Conservation (phyloP, 2,113 vertebrate species). For the Dunckerocampus dactyliophorus region DNA sequence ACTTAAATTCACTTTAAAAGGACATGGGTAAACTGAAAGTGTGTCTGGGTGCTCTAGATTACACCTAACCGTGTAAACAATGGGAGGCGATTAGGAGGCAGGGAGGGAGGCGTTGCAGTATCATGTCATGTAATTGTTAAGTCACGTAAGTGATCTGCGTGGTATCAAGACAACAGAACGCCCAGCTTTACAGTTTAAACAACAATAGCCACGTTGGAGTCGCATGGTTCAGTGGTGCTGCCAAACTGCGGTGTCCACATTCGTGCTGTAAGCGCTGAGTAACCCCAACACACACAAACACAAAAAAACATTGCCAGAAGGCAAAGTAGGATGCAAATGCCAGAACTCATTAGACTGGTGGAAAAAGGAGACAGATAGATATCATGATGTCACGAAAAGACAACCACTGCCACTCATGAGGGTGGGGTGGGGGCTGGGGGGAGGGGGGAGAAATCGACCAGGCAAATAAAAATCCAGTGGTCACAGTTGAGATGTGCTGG, state of each 20-base stretch:
- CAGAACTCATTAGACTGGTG: conserved; percentile 16
- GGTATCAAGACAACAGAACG: conserved; percentile 27
- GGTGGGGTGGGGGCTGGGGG: no score
- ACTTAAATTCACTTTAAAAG: neutral
- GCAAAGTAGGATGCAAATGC: conserved; percentile 76
- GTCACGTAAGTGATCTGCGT: conserved; percentile 31
- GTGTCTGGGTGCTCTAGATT: conserved; percentile 6
- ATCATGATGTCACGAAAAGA: conserved; percentile 56
- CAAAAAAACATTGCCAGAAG: conserved; percentile 42
- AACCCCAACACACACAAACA: conserved; percentile 2
- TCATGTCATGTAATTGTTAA: conserved; percentile 29
- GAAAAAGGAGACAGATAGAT: conserved; percentile 56
- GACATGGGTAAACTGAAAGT: neutral
- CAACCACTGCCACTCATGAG: neutral
- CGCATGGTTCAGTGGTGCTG: conserved; percentile 15
- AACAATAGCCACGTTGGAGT: conserved; percentile 22
- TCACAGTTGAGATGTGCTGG: conserved; percentile 2
- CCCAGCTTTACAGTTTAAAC: conserved; percentile 17
- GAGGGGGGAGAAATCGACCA: neutral
- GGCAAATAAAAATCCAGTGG: neutral
- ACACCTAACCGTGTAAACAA: conserved; percentile 8
- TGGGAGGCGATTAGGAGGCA: neutral
- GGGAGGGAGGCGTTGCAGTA: conserved; percentile 17
- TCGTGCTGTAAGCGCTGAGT: conserved; percentile 3
- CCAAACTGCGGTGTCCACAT: conserved; percentile 8